A percentile compares a stretch with the other conserved stretches of the same genome.
Conservation (phyloP, 2,888 invertebrate genomes). For the Heliconius sara region DNA sequence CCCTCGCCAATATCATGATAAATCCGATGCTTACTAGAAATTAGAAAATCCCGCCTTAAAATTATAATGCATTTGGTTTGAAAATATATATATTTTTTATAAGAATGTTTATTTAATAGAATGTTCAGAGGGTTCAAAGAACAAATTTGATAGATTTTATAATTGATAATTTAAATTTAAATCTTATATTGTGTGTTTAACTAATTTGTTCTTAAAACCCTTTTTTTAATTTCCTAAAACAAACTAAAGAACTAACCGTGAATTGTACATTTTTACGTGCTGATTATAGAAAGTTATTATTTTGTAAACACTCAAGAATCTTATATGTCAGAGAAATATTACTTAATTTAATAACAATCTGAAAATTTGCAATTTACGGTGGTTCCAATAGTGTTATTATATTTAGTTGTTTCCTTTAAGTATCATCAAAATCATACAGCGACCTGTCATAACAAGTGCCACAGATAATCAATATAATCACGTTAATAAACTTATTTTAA, state of each 20-base stretch:
- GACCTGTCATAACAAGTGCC: conserved; percentile 41
- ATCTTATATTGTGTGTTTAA: background rate
- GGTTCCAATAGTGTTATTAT: background rate
- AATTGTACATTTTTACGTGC: background rate
- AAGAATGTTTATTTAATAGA: background rate
- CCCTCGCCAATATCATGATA: conserved; percentile 98
- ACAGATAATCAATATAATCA: conserved; percentile 37
- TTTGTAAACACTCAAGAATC: background rate
- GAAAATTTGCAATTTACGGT: conserved; percentile 20
- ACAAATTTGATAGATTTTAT: conserved; percentile 18
- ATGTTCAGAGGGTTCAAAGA: background rate
- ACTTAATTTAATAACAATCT: background rate
- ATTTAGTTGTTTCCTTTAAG: conserved; percentile 7
- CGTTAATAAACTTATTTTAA: conserved; percentile 33
- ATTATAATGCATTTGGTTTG: conserved; percentile 31
- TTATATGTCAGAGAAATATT: background rate
- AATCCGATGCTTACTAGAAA: conserved; percentile 89
- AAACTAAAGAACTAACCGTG: background rate
- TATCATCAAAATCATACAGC: conserved; percentile 30
- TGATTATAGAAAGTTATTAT: background rate
- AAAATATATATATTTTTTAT: conserved; percentile 5
- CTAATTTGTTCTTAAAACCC: conserved; percentile 2
- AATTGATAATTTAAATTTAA: background rate
- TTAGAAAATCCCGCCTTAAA: conserved; percentile 49
- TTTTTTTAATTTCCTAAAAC: background rate